phyloP scores from a whole-genome alignment of 2,113 vertebrate genomes.

The Amblyornis subalaris region DNA sequence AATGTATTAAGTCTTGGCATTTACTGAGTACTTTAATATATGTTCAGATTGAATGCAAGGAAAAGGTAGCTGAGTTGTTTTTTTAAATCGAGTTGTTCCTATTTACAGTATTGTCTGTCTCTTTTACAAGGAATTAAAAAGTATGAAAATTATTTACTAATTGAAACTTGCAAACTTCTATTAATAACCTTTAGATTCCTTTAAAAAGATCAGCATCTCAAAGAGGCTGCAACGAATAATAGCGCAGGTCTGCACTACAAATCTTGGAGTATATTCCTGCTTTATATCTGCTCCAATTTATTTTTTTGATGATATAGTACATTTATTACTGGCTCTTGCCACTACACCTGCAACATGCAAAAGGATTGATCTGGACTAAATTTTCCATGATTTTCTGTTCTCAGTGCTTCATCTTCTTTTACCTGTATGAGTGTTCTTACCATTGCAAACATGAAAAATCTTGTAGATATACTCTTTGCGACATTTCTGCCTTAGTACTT shows the following conservation, averaged over 20 bases:
- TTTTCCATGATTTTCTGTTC: background rate
- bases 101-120: background rate
- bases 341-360: background rate
- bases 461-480: background rate
- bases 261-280: background rate
- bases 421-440: background rate
- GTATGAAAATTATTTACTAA: conserved; percentile 30
- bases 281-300: background rate
- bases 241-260: background rate
- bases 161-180: conserved; percentile 9
- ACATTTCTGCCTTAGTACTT: background rate
- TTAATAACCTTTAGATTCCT: background rate
- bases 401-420: background rate
- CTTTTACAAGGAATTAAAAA: conserved; percentile 21
- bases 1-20: background rate
- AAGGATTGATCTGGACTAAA: background rate
- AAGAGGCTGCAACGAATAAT: background rate
- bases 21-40: background rate
- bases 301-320: background rate
- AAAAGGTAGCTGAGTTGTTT: background rate
- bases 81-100: background rate
- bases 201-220: background rate
- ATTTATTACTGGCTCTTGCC: background rate
- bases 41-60: background rate
- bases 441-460: background rate